Base-by-base conservation (phyloP, 2,888 invertebrate species). In the Cacoxenus indagator region DNA sequence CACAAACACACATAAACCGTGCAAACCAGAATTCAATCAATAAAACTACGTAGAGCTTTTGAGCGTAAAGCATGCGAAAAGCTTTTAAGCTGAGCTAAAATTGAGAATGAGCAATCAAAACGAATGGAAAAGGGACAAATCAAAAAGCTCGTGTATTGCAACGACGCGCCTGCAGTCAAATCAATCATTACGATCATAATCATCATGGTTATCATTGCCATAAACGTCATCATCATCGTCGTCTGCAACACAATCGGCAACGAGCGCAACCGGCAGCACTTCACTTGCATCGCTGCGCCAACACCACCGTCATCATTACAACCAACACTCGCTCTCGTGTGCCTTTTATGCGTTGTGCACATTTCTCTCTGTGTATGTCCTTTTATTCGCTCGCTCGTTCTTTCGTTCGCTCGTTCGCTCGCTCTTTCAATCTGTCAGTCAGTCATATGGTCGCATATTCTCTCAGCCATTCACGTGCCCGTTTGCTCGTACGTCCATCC, bases 1-100 rank as follows among this genome's bases (percentile, higher is more conserved):
- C 27, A 31, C 17, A 19, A 64, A 37, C 57, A 31, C 4, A 51
- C 51, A 22, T 8, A 29, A 29, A 57, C 74, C 59, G 59, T 67
- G 17, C 26, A 8, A 37, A 62, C 43, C 61, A 9, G 51, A 19
- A 51, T n/a, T 43, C 54, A 67, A 67, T 67, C 67, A 67, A 67
- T 67, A 67, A 67, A 46, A 48, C 69, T 24, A 46, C 46, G 22
- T 26, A 62, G 67, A 71, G 73, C 73, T 71, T 75, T 75, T 75
- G 76, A 76, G 78, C 73, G 75, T 68, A 75, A 78, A 69, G 71
- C 70, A 70, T 72, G 75, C 76, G 71, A 69, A 68, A 65, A 72
- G 73, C 70, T 75, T 55, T 3, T 14, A 51, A 19, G 19, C 19
- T 9, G 19, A 51, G 48, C 37, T 37, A 51, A 22, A 51, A 46